phyloP scores from a whole-genome alignment of 2,888 invertebrate genomes.

The Amblyjoppa proteus region DNA sequence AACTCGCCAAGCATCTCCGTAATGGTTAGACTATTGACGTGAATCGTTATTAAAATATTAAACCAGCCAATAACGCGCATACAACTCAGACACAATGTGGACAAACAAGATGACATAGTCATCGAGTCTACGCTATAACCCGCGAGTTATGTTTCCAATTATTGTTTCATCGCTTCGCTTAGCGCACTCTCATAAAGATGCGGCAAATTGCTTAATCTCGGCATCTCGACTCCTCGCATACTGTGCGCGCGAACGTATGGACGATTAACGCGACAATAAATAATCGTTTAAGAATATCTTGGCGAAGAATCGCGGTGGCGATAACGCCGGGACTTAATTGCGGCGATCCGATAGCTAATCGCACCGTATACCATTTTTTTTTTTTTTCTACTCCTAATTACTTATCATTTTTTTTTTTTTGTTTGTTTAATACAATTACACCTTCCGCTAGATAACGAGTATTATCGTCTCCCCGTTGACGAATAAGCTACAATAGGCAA shows the following conservation, averaged over 20 bases:
- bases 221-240: neutral
- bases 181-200: slow-evolving; percentile 11
- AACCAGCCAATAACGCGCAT: too few relatives aligned
- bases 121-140: slow-evolving; percentile 7
- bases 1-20: too few relatives aligned
- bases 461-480: neutral
- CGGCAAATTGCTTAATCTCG: neutral
- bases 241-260: neutral
- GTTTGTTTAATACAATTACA: neutral
- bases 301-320: neutral
- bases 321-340: neutral
- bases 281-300: neutral
- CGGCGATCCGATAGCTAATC: neutral
- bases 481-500: neutral
- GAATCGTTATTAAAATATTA: too few relatives aligned
- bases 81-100: too few relatives aligned
- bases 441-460: neutral
- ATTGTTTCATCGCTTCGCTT: slow-evolving; percentile 21
- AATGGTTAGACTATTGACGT: too few relatives aligned
- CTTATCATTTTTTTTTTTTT: neutral
- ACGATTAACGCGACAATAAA: neutral
- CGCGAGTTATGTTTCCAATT: slow-evolving; percentile 30
- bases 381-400: too few relatives aligned
- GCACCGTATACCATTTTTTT: neutral
- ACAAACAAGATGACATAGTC: neutral